A percentile compares a stretch with the other conserved stretches of the same genome.
Evolutionary conservation across 1,140 invertebrate genomes (phyloP).

Genomic region (Solenopsis fugax): DNA sequence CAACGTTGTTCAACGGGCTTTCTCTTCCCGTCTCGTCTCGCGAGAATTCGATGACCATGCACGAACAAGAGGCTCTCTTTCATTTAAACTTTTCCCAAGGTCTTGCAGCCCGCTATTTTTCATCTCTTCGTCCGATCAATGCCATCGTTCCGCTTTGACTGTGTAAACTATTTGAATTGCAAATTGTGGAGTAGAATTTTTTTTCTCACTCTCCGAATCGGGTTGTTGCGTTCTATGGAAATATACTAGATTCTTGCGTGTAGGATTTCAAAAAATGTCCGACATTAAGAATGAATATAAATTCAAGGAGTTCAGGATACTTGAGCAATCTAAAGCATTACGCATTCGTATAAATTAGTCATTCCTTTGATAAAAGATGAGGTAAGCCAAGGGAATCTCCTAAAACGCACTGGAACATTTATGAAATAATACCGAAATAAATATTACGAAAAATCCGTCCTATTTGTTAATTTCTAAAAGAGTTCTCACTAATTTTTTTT

Average conservation of each 20-base stretch:
- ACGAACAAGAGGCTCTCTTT: conserved; percentile 28
- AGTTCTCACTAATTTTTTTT: not conserved
- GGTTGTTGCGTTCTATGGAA: not conserved
- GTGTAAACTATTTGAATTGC: conserved; percentile 36
- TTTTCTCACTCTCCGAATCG: not conserved
- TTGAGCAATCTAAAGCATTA: not conserved
- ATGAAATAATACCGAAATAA: not conserved
- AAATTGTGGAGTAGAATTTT: conserved; percentile 13
- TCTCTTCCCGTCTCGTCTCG: conserved; percentile 38
- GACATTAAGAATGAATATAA: not conserved
- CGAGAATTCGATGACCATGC: conserved; percentile 13
- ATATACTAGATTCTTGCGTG: not conserved
- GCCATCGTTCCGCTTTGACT: not conserved
- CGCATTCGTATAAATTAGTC: not conserved
- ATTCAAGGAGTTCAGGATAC: conserved; percentile 8
- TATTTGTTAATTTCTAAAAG: not conserved
- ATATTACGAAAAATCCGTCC: not conserved
- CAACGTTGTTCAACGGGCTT: conserved; percentile 64
- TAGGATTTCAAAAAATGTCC: not conserved
- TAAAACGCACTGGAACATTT: not conserved
- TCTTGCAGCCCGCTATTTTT: conserved; percentile 26
- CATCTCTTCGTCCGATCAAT: not conserved
- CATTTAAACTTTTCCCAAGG: conserved; percentile 40
- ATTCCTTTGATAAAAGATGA: not conserved
- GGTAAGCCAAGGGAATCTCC: not conserved